A percentile compares a stretch with the other conserved stretches of the same genome.
Evolutionary conservation across 2,113 vertebrate species (phyloP).

Genomic region (Gymnogyps californianus): DNA sequence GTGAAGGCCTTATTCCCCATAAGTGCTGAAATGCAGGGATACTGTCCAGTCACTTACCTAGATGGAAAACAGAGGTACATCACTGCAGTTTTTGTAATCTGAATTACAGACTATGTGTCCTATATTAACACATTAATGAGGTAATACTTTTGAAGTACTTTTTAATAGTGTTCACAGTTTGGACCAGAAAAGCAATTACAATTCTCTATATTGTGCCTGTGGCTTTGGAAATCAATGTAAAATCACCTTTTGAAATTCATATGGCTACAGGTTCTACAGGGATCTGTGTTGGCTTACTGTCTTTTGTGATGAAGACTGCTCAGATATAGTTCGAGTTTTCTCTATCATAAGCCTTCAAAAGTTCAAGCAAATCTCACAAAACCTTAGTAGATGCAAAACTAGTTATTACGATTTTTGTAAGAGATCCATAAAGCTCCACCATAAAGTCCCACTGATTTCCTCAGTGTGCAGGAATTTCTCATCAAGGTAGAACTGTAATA

Average conservation of each 20-base stretch:
- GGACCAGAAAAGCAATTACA: not conserved
- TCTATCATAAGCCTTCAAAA: not conserved
- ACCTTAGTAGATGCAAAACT: not conserved
- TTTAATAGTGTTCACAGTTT: not conserved
- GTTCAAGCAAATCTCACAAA: not conserved
- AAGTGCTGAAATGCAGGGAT: slow-evolving; percentile 86
- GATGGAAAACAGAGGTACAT: slow-evolving; percentile 88
- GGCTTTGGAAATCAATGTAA: not conserved
- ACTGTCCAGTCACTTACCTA: slow-evolving; percentile 90
- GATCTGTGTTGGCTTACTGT: not conserved
- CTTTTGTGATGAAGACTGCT: not conserved
- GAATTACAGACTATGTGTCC: not conserved
- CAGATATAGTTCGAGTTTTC: not conserved
- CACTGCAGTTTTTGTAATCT: not conserved
- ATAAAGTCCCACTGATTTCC: not conserved
- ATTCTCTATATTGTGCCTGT: not conserved
- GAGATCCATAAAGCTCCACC: not conserved
- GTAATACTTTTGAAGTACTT: not conserved
- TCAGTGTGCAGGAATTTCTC: not conserved
- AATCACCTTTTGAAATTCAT: not conserved
- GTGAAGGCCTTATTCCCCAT: slow-evolving; percentile 83
- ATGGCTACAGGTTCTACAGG: not conserved
- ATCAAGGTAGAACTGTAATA: not conserved
- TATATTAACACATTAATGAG: not conserved
- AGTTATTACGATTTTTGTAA: not conserved